Evolutionary conservation across 2,113 vertebrate species (phyloP), one percentile per base, ranked within the genome.

Genomic region (Pituophis catenifer): DNA sequence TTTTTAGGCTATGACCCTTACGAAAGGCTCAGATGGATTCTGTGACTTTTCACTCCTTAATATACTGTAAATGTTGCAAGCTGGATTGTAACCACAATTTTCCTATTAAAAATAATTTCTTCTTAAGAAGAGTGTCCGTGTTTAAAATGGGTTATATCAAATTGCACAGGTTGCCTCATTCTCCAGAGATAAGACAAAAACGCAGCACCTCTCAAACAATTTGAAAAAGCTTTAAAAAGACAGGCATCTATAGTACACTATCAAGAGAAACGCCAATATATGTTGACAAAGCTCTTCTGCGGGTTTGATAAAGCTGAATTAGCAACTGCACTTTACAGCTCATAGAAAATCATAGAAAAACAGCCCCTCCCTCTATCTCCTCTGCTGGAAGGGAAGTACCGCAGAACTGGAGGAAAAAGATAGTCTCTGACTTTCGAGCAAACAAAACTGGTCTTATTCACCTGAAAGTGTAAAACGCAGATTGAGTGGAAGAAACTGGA

Each of bases 221-320:
- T 62, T 23, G 50, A 52, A 59, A 8, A 52, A 7, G 7, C 33
- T 53, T 88, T 24, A 88, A n/a, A 88, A 88, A 54, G 86, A n/a
- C 38, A 21, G 58, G 38, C 58, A 93, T 96, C 95, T 94, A 70
- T n/a, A 70, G 29, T 70, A 95, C 92, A 94, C 93, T 91, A 85
- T 55, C 96, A 91, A 93, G 89, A 96, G 92, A 91, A 94, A 93
- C 90, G 95, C 93, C 95, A 93, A 95, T 91, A 70, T 95, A 94
- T 94, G 94, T 96, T 94, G 94, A 94, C 94, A 93, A 93, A 95
- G 94, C 88, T 96, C 95, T 95, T 93, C 88, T 94, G 88, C 62
- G 59, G 93, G 91, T 95, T 95, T 96, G 91, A 87, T 70, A 95
- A 96, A 53, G 89, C 10, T 52, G 17, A 91, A 59, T 38, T 89